Evolutionary conservation across 2,888 invertebrate genomes (phyloP), one percentile per base, ranked within the genome.

Genomic region (Crioceris asparagi): DNA sequence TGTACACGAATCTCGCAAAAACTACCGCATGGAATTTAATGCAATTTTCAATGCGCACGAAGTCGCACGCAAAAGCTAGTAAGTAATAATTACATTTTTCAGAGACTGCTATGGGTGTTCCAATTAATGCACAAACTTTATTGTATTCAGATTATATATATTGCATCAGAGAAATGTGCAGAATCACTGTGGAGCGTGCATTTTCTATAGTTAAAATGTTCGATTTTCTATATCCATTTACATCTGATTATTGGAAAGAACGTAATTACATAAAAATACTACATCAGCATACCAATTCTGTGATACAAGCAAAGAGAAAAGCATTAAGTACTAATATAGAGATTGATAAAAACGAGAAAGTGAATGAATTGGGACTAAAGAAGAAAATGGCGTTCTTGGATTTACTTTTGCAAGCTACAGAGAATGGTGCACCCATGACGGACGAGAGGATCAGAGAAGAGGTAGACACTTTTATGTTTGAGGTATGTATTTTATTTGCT

Each of bases 41-140:
- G n/a, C n/a, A n/a, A n/a, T n/a, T n/a, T n/a, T n/a, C n/a, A n/a
- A n/a, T n/a, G n/a, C n/a, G n/a, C n/a, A n/a, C n/a, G n/a, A n/a
- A n/a, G n/a, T n/a, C n/a, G n/a, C n/a, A n/a, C n/a, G n/a, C n/a
- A n/a, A n/a, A n/a, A n/a, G n/a, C n/a, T n/a, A n/a, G n/a, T n/a
- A n/a, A 21, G 10, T 21, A 7, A 6, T 21, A 21, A 21, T 21
- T 21, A 3, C 16, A 21, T 35, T 51, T 60, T 69, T 36, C 66
- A 83, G 87, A 88, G 65, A 79, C 84, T 6, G 81, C 88, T 4
- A 90, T 90, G 88, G 88, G 87, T 1, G 72, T 76, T 5, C 70
- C 73, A 17, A 65, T 84, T 1, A 68, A 83, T 54, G 83, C 85
- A 0, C 87, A 88, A 60, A 65, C 65, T 7, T 67, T 79, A 53